Percentiles rank a stretch among this genome's conserved stretches.
These are phyloP conservation scores for Drosophila acutilabella DNA, from an alignment of 2,888 invertebrate genomes.

Conservation along the genomic window DNA sequence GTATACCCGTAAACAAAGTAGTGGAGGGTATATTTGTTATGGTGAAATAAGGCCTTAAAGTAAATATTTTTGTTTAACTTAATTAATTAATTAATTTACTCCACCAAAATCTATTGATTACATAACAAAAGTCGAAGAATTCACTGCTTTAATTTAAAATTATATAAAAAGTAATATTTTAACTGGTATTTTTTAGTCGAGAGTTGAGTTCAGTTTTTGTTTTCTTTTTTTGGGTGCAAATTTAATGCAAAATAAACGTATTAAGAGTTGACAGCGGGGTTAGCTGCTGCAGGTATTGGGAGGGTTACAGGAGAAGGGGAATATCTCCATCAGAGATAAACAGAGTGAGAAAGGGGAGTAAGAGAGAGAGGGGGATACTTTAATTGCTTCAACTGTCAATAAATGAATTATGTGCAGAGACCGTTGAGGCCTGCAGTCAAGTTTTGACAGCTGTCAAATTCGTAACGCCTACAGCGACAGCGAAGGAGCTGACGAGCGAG, in stretches of 20 bases:
- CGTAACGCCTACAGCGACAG: constrained; percentile 29
- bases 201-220: not conserved
- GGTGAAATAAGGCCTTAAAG: too few relatives aligned
- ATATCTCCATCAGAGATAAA: not conserved
- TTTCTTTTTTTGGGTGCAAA: constrained; percentile 10
- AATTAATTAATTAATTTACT: too few relatives aligned
- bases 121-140: too few relatives aligned
- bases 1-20: not conserved
- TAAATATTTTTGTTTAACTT: too few relatives aligned
- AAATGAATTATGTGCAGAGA: constrained; percentile 58
- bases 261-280: constrained; percentile 17
- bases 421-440: constrained; percentile 39
- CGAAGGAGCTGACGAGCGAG: not conserved
- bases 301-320: not conserved
- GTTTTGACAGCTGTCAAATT: constrained; percentile 70
- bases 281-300: not conserved
- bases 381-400: constrained; percentile 72
- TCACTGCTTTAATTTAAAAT: not conserved
- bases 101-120: too few relatives aligned
- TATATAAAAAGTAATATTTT: too few relatives aligned
- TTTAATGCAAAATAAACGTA: constrained; percentile 29
- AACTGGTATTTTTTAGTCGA: not conserved
- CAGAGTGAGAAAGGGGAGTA: not conserved
- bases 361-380: constrained; percentile 27
- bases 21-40: not conserved